Conservation (phyloP, 1,140 invertebrate species). For the Cotesia vestalis region DNA sequence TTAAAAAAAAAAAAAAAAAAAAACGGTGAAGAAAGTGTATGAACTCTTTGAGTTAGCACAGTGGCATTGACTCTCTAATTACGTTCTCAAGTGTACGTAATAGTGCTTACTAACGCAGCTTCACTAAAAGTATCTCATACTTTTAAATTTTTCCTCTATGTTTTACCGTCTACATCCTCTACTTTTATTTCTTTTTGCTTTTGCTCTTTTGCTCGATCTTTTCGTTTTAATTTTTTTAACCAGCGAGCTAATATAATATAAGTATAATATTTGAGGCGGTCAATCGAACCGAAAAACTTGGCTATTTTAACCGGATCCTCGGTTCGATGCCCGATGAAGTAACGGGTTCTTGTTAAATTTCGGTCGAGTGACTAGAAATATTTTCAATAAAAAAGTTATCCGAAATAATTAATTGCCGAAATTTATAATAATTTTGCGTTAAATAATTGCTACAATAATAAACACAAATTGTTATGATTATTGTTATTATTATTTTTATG, state of each 20-base stretch:
- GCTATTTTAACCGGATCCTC: constrained; percentile 30
- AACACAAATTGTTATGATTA: not conserved
- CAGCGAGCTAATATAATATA: not conserved
- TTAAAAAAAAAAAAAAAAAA: not conserved
- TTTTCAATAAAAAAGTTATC: not conserved
- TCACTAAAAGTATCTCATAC: not conserved
- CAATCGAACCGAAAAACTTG: constrained; percentile 16
- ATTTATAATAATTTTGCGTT: too few relatives aligned
- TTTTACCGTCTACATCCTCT: not conserved
- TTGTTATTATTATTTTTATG: not conserved
- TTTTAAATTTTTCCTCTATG: not conserved
- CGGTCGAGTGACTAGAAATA: constrained; percentile 15
- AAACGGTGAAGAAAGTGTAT: not conserved
- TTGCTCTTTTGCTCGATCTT: too few relatives aligned
- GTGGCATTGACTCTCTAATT: constrained; percentile 20
- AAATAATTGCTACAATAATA: too few relatives aligned
- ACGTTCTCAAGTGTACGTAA: constrained; percentile 3
- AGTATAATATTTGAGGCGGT: constrained; percentile 9
- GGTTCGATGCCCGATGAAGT: constrained; percentile 22
- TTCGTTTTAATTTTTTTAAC: too few relatives aligned
- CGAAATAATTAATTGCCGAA: too few relatives aligned
- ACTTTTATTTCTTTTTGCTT: too few relatives aligned
- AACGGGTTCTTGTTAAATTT: constrained; percentile 32
- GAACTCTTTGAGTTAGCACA: constrained; percentile 16
- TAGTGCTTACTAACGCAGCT: not conserved